Evolutionary conservation across 92 coral and sea anemone species (phyloP).

Genomic region (Parazoanthus darwini): DNA sequence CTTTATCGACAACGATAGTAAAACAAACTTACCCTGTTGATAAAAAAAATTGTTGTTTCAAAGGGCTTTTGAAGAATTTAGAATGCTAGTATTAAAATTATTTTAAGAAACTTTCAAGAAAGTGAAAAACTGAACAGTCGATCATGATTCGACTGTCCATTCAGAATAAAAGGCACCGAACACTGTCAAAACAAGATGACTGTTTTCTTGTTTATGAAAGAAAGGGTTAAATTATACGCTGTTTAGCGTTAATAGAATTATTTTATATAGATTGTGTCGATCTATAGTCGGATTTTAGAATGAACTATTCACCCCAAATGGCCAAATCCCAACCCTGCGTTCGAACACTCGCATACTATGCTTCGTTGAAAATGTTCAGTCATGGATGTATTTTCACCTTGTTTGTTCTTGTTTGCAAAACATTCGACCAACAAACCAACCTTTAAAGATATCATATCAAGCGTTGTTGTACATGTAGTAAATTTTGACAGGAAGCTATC

Average conservation of each 20-base stretch:
- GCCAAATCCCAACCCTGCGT: slow-evolving; percentile 9
- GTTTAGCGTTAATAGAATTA: slow-evolving; percentile 8
- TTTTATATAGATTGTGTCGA: slow-evolving; percentile 4
- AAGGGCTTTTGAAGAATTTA: slow-evolving; percentile 12
- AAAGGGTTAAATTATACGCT: slow-evolving; percentile 4
- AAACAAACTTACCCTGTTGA: slow-evolving; percentile 13
- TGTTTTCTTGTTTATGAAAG: slow-evolving; percentile 7
- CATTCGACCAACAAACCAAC: slow-evolving; percentile 7
- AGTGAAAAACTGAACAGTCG: slow-evolving; percentile 10
- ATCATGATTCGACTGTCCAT: slow-evolving; percentile 11
- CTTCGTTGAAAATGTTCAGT: no score
- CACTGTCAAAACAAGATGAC: slow-evolving; percentile 13
- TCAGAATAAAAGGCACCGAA: neutral
- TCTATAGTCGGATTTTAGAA: slow-evolving; percentile 5
- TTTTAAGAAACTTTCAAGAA: neutral
- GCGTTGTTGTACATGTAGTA: slow-evolving; percentile 6
- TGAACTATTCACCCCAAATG: slow-evolving; percentile 6
- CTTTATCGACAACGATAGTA: slow-evolving; percentile 5
- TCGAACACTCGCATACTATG: neutral
- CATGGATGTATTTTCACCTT: slow-evolving; percentile 6
- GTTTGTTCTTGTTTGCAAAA: slow-evolving; percentile 5
- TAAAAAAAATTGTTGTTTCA: slow-evolving; percentile 6
- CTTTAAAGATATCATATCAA: slow-evolving; percentile 4
- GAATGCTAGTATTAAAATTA: slow-evolving; percentile 7
- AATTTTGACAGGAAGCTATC: slow-evolving; percentile 6